phyloP scores from a whole-genome alignment of 2,888 invertebrate species.

The Zeuzera pyrina region DNA sequence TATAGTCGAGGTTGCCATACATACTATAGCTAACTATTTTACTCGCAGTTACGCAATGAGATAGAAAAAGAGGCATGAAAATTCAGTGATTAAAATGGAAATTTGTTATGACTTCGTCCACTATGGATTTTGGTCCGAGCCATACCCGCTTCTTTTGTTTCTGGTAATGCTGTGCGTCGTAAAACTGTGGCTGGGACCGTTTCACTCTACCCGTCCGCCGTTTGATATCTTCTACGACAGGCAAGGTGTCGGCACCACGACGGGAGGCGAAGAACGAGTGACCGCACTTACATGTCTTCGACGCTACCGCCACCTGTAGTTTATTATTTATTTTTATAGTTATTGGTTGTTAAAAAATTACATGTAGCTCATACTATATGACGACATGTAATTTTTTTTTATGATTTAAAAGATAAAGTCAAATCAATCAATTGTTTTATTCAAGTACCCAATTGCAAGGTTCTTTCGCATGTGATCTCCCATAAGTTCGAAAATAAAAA shows the following conservation, averaged over 20 bases:
- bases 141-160: constrained; percentile 78
- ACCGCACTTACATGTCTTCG: constrained; percentile 88
- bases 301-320: constrained; percentile 84
- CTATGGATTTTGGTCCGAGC: too few relatives aligned
- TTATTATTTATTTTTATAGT: background rate
- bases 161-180: constrained; percentile 86
- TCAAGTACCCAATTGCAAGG: too few relatives aligned
- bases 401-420: background rate
- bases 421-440: background rate
- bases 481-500: too few relatives aligned
- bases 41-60: too few relatives aligned
- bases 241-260: constrained; percentile 65
- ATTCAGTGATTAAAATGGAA: too few relatives aligned
- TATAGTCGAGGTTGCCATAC: too few relatives aligned
- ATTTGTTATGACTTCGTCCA: too few relatives aligned
- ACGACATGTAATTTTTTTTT: background rate
- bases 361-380: background rate
- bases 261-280: constrained; percentile 84
- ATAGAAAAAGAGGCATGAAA: too few relatives aligned
- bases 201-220: constrained; percentile 81
- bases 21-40: too few relatives aligned
- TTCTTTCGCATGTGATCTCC: too few relatives aligned
- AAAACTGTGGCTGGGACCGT: constrained; percentile 86
- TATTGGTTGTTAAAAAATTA: background rate
- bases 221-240: constrained; percentile 58